Conservation (phyloP, 2,113 vertebrate species). For the Pelodiscus sinensis region DNA sequence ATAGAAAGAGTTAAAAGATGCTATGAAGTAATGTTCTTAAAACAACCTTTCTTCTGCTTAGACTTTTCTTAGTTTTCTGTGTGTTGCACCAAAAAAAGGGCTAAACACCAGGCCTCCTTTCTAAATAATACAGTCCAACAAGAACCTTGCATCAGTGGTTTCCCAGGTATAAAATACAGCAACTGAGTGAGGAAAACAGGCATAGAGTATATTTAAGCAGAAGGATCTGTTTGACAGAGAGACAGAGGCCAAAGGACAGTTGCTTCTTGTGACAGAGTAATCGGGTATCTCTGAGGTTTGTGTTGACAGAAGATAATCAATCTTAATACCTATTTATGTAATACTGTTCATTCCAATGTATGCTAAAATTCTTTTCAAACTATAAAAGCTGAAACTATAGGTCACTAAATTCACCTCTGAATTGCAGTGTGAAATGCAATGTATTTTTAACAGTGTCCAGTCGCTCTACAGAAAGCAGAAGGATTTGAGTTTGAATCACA, state of each 20-base stretch:
- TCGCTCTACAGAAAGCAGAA: background rate
- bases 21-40: background rate
- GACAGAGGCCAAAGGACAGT: background rate
- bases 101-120: background rate
- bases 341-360: background rate
- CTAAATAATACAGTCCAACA: accelerated
- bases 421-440: background rate
- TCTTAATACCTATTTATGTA: background rate
- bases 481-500: background rate
- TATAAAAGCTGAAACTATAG: background rate
- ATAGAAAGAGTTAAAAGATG: background rate
- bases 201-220: background rate
- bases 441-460: conserved; percentile 27
- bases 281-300: background rate
- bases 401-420: conserved; percentile 29
- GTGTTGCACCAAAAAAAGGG: background rate
- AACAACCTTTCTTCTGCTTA: background rate
- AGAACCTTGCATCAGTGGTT: accelerated
- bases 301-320: background rate
- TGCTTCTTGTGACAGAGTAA: background rate
- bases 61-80: background rate
- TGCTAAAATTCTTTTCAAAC: background rate
- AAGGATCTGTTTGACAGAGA: background rate
- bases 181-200: background rate
- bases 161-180: background rate